Conservation (phyloP, 2,888 invertebrate genomes). For the Lasioglossum villosulum region DNA sequence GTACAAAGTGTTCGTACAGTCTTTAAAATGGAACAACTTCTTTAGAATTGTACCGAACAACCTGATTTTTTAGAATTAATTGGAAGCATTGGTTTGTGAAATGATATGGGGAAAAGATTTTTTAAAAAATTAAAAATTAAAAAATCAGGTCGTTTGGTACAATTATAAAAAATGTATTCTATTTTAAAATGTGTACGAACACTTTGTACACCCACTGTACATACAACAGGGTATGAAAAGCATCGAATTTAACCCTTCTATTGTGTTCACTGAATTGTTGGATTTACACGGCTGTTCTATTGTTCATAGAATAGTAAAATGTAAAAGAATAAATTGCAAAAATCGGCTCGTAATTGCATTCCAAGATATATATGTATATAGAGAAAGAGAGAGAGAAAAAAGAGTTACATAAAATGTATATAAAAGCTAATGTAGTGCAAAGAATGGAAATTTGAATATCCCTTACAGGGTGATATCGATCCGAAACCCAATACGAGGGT, state of each 20-base stretch:
- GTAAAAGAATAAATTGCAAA: neutral
- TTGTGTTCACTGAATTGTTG: neutral
- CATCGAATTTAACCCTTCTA: neutral
- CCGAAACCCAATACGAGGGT: slow-evolving; percentile 2
- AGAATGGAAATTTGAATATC: neutral
- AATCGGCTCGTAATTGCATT: neutral
- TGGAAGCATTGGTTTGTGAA: no score
- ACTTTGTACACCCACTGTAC: no score
- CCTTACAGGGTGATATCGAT: neutral
- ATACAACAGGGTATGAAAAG: neutral
- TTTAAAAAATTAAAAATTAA: no score
- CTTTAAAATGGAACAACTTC: no score
- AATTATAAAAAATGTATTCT: no score
- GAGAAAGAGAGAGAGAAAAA: neutral
- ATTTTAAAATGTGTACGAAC: no score
- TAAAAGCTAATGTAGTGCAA: neutral
- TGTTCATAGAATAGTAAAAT: neutral
- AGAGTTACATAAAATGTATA: neutral
- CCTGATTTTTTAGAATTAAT: no score
- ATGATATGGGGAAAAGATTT: no score
- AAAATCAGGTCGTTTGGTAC: no score
- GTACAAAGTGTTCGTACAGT: no score
- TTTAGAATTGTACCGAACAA: no score
- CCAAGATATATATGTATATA: neutral
- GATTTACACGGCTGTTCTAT: neutral